Base-by-base conservation (phyloP, 2,113 vertebrate species). In the Chascanopsetta lugubris region DNA sequence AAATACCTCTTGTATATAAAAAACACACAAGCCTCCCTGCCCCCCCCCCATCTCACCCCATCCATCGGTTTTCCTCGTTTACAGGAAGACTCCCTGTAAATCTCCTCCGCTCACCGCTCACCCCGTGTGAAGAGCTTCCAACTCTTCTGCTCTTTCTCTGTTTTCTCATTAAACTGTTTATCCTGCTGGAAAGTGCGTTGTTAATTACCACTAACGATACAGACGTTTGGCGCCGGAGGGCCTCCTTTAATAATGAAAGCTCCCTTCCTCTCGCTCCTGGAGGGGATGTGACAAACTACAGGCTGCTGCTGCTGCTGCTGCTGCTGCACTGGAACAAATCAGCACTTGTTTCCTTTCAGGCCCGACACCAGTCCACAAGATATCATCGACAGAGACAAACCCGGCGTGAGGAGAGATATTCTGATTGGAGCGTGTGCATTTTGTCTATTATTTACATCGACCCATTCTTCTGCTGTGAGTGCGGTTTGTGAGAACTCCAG, bases 151-250 rank as follows among this genome's bases (percentile, higher is more conserved):
- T 77, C 69, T n/a, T n/a, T n/a, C n/a, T 79, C 75, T n/a, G n/a
- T 30, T 77, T 36, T 17, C 85, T 61, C 61, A 59, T 69, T 61
- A 66, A 87, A 75, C 60, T 75, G 79, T 83, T 86, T 80, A 79
- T 83, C 73, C 79, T 78, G 70, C 62, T 85, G 78, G 79, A 80
- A 82, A 77, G 69, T 70, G 69, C 55, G 77, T 78, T 63, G 70
- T 86, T 92, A 89, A 92, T 91, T 90, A 91, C 77, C 48, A 18
- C 72, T 75, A 84, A 82, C 67, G 40, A 80, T 59, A 59, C 62
- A 62, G 73, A 80, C 42, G 34, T 47, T 42, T 4, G 26, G 36
- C 18, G 69, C 87, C 51, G 22, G 46, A 61, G 82, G 75, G 72
- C 25, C 17, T 64, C 66, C 58, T 72, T 90, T 84, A 90, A 90